Base-by-base conservation (phyloP, 1,140 invertebrate species). In the Drosophila obscura region DNA sequence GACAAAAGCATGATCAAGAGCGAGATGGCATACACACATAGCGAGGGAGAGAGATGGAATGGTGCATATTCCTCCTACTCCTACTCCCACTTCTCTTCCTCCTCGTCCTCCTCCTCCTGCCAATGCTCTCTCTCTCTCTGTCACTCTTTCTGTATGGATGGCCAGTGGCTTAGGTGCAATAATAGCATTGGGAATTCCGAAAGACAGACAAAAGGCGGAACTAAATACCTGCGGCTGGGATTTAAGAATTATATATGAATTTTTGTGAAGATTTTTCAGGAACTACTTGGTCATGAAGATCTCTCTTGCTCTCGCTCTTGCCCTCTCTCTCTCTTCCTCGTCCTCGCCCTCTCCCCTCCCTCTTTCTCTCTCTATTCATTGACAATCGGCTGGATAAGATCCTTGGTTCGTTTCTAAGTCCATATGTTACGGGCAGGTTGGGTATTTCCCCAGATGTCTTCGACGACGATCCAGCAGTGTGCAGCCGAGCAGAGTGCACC, bases 151-250 rank as follows among this genome's bases (percentile, higher is more conserved):
- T 77, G n/a, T 48, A 35, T 24, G 35, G 43, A 15, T 53, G 39
- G 63, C 74, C 74, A 57, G 74, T 76, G 83, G 82, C 82, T 87
- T 87, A 87, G 75, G 83, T 88, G 83, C 83, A 89, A 83, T 87
- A 83, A 87, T 87, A 83, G 83, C 76, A 88, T 88, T 89, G 84
- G 84, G 80, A 88, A 88, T 88, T 88, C 83, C 82, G 73, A 75
- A 61, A 73, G 73, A 55, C 62, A 74, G 67, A 87, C 82, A 83
- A 88, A 83, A 84, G 84, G 84, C 84, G 84, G 84, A 88, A 89
- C 84, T 88, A 88, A 88, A 88, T 88, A 88, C 83, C 83, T 88
- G 83, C 77, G 83, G 83, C 83, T 83, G 84, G 83, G 84, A 88
- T 88, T 89, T 88, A 89, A 65, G 80, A 89, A 83, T 85, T 85